Base-by-base conservation (phyloP, 2,113 vertebrate genomes). In the Gnathonemus longibarbis region DNA sequence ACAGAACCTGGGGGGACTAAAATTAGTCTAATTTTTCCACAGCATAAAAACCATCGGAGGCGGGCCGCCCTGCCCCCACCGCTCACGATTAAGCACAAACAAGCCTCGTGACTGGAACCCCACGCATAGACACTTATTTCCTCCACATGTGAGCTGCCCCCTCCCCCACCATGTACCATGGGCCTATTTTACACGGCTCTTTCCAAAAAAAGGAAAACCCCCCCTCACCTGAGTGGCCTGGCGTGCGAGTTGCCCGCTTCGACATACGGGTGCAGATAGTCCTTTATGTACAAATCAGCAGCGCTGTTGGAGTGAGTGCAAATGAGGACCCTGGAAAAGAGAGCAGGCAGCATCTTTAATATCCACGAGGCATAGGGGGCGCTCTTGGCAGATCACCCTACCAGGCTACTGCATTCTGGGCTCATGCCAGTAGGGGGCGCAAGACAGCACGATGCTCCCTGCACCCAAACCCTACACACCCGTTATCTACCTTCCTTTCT, bases 271-370 rank as follows among this genome's bases (percentile, higher is more conserved):
- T 99, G 98, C 96, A 99, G 98, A 96, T 99, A 99, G 96, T 99
- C 98, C 97, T 99, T 99, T 96, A 99, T 99, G 97, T 99, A 99
- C 95, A 99, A 97, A 95, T 99, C 98, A 95, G 98, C 98, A 91
- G 98, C 98, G 94, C 98, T 99, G 97, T 99, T 99, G 95, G 98
- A 99, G 96, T 99, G 98, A 96, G 98, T 99, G 97, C 98, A 99
- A 96, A 99, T 99, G 94, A 99, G 97, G 95, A 99, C 98, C 96
- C 98, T 99, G 96, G 93, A 92, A 92, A 94, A 94, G 89, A 88
- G 91, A 88, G 91, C 7, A 89, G 1, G 45, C 62, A 89, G 3
- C 35, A 84, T 7, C 53, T 87, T 80, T 77, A 31, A 89, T 48
- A 91, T 35, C 48, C 6, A 74, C 11, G 19, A 91, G 66, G 39